Evolutionary conservation across 2,113 vertebrate species (phyloP).

Genomic region (Anhinga rufa): DNA sequence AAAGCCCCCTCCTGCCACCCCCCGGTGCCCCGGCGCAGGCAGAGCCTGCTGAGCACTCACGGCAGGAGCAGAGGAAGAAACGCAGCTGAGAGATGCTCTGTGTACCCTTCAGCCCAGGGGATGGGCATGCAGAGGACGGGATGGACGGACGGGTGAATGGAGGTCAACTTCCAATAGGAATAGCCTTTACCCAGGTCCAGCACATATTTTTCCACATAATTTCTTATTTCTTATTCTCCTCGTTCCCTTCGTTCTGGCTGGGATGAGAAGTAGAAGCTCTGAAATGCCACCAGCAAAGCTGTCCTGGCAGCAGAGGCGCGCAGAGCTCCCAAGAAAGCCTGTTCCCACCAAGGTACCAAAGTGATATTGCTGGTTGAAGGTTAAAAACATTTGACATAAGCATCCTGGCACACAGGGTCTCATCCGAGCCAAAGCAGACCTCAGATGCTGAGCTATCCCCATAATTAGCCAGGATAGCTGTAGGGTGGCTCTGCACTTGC

Average conservation of each 20-base stretch:
- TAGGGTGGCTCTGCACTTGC: not conserved
- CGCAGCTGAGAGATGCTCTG: not conserved
- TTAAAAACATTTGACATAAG: not conserved
- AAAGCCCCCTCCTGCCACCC: not conserved
- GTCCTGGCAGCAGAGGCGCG: not conserved
- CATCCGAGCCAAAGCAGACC: not conserved
- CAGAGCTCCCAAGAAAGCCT: not conserved
- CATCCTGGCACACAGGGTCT: not conserved
- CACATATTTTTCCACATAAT: not conserved
- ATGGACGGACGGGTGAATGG: not conserved
- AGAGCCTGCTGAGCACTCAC: not conserved
- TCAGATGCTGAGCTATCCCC: not conserved
- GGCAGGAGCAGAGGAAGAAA: not conserved
- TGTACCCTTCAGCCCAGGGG: not conserved
- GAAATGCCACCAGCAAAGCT: not conserved
- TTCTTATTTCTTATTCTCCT: not conserved
- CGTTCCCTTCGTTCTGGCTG: not conserved
- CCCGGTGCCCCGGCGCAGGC: not conserved
- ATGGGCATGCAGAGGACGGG: accelerated
- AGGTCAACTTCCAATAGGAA: not conserved
- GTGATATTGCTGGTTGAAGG: accelerated
- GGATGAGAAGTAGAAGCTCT: not conserved
- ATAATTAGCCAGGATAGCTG: not conserved
- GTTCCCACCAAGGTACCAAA: not conserved
- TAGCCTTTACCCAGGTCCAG: not conserved